Evolutionary conservation across 2,113 vertebrate genomes (phyloP).

Genomic region (Poeciliopsis retropinna): DNA sequence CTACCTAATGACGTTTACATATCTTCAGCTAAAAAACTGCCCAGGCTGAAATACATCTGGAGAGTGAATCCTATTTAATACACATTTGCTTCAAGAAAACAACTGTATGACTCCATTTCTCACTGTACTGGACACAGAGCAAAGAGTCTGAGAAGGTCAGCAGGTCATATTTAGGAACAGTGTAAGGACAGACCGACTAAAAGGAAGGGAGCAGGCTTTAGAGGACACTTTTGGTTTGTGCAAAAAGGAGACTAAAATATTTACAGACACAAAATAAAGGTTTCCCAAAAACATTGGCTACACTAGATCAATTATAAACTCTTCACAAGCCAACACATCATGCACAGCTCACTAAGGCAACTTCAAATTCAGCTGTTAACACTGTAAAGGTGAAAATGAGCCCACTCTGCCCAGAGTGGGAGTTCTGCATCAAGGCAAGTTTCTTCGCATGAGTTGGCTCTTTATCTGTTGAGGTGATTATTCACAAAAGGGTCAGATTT

Average conservation of each 20-base stretch:
- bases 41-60: slow-evolving; percentile 11
- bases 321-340: slow-evolving; percentile 63
- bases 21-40: background rate
- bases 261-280: slow-evolving; percentile 57
- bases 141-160: background rate
- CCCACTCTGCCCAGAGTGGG: background rate
- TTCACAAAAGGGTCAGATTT: slow-evolving; percentile 5
- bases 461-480: background rate
- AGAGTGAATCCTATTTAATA: slow-evolving; percentile 2
- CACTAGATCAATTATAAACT: slow-evolving; percentile 57
- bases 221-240: slow-evolving; percentile 80
- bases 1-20: background rate
- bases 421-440: slow-evolving; percentile 22
- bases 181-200: slow-evolving; percentile 26
- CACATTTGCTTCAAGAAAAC: slow-evolving; percentile 27
- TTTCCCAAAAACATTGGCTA: slow-evolving; percentile 46
- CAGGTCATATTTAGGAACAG: slow-evolving; percentile 13
- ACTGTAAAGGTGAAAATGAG: slow-evolving; percentile 29
- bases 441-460: background rate
- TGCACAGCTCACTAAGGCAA: slow-evolving; percentile 75
- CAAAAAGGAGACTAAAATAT: slow-evolving; percentile 71
- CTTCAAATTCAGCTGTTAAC: slow-evolving; percentile 57
- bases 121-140: background rate
- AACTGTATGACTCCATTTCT: slow-evolving; percentile 1
- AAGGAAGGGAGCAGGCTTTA: slow-evolving; percentile 53